Conservation (phyloP, 2,797 vertebrate species). For the Amblyopsis hoosieri region DNA sequence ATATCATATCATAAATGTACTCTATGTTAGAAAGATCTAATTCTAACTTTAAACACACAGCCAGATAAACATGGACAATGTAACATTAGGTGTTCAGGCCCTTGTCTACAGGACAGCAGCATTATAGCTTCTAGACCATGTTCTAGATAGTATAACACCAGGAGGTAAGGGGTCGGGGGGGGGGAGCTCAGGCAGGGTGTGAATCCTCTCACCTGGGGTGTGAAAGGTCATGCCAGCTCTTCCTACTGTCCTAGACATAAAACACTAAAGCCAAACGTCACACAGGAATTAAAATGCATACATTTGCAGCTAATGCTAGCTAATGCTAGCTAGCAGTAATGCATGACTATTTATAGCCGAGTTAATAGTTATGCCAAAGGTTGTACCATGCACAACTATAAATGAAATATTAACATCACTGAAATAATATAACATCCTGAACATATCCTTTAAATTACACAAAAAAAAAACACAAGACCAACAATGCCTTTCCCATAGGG, state of each 20-base stretch:
- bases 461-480: too few relatives aligned
- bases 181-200: constrained; percentile 23
- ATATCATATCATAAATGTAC: too few relatives aligned
- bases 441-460: too few relatives aligned
- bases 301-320: constrained; percentile 7
- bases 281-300: not conserved
- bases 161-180: too few relatives aligned
- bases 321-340: constrained; percentile 1
- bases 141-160: too few relatives aligned
- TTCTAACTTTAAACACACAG: constrained; percentile 7
- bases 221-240: constrained; percentile 40
- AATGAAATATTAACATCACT: not conserved
- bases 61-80: not conserved
- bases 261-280: not conserved
- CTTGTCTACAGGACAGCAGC: constrained; percentile 20
- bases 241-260: not conserved
- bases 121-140: not conserved
- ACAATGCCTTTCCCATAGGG: too few relatives aligned
- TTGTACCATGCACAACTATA: not conserved
- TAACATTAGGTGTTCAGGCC: not conserved
- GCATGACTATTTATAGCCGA: too few relatives aligned
- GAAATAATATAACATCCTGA: not conserved
- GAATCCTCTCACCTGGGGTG: constrained; percentile 39
- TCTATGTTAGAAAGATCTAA: not conserved
- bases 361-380: too few relatives aligned